These are phyloP conservation scores for Xenops minutus DNA, from an alignment of 2,797 vertebrate species.

Conservation along the genomic window DNA sequence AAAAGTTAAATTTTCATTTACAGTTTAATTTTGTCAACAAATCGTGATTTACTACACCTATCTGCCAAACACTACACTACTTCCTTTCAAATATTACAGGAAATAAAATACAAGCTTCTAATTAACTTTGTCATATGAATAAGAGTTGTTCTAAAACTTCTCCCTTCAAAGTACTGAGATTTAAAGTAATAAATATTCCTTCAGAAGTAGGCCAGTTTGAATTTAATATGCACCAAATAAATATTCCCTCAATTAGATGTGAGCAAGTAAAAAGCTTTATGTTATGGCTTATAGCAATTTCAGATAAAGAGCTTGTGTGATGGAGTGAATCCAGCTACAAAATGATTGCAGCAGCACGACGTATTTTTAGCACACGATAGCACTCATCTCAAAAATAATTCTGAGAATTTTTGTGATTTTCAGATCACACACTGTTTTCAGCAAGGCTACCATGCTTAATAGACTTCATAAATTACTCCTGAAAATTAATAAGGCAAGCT, in stretches of 20 bases:
- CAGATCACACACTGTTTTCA: slow-evolving; percentile 58
- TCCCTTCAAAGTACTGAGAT: slow-evolving; percentile 57
- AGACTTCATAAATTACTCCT: slow-evolving; percentile 54
- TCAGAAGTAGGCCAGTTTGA: slow-evolving; percentile 66
- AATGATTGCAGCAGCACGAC: slow-evolving; percentile 75
- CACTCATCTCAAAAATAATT: slow-evolving; percentile 77
- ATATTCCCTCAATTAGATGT: slow-evolving; percentile 81
- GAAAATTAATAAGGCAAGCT: slow-evolving; percentile 57
- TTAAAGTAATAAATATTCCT: slow-evolving; percentile 67
- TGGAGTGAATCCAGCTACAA: slow-evolving; percentile 84
- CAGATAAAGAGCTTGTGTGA: slow-evolving; percentile 80
- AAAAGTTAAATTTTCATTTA: slow-evolving; percentile 52
- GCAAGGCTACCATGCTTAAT: slow-evolving; percentile 32
- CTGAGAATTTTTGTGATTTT: slow-evolving; percentile 27
- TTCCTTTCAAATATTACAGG: slow-evolving; percentile 28
- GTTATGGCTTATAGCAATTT: slow-evolving; percentile 81
- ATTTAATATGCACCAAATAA: slow-evolving; percentile 77
- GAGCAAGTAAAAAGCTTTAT: slow-evolving; percentile 74
- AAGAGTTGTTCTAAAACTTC: slow-evolving; percentile 50
- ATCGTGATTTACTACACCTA: slow-evolving; percentile 37
- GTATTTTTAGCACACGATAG: slow-evolving; percentile 71
- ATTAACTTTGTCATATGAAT: slow-evolving; percentile 48
- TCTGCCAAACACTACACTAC: neutral
- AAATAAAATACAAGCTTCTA: slow-evolving; percentile 44
- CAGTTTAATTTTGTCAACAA: slow-evolving; percentile 50